Evolutionary conservation across 1,140 invertebrate genomes (phyloP), one percentile per base, ranked within the genome.

Genomic region (Lasioglossum baleicum): DNA sequence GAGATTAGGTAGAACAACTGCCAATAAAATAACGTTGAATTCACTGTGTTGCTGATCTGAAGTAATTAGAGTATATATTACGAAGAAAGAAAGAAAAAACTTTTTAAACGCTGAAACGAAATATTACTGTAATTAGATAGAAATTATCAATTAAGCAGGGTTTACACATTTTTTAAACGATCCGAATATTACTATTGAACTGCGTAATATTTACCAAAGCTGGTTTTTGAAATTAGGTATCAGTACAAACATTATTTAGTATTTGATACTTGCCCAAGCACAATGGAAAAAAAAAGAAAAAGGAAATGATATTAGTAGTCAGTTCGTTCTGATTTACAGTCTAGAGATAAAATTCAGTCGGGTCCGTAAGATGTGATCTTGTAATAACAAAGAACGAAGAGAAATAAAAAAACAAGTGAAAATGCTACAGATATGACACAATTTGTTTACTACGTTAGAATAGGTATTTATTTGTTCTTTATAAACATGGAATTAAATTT

Each of bases 1-100:
- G 84, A 83, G 74, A 85, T 72, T 53, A 88, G 80, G 68, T 83
- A 83, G 80, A 78, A 80, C 78, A 86, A 90, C 87, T 89, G 87
- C 87, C 86, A 88, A 75, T 73, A 81, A 58, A 68, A 42, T 81
- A 76, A 81, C 75, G 31, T 17, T 58, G 69, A 77, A 76, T 81
- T 67, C 53, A 75, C 42, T 81, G 64, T 75, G 26, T 76, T 80
- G 31, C 61, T 80, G 61, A 83, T 83, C 64, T 48, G 73, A 76
- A 66, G 8, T 74, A 48, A 67, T 67, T 80, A 66, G 53, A 69
- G 63, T 22, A 73, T 56, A 73, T 44, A 64, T 58, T n/a, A n/a
- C 8, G 44, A 13, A 48, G 44, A 48, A 58, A n/a, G 63, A 48
- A 51, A 60, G 7, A 68, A 51, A 60, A 48, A 68, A 53, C 0